A percentile compares a stretch with the other conserved stretches of the same genome.
Evolutionary conservation across 2,797 vertebrate species (phyloP).

Genomic region (Danio kyathit): DNA sequence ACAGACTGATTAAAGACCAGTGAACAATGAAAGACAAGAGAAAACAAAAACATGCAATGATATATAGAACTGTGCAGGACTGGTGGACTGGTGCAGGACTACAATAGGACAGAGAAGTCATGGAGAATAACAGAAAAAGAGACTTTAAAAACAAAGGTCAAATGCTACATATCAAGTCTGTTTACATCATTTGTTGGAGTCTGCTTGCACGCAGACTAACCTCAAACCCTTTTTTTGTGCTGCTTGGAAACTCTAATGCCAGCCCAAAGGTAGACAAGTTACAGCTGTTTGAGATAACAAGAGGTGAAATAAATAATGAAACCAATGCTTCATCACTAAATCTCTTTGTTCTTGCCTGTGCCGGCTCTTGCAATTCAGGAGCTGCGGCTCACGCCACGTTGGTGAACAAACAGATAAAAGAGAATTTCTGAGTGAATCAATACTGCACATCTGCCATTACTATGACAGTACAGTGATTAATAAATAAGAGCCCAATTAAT

Average conservation of each 20-base stretch:
- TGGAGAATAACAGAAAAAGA: not conserved
- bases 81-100: not conserved
- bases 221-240: conserved; percentile 8
- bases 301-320: conserved; percentile 52
- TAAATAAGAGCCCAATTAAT: conserved; percentile 24
- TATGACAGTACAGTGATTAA: conserved; percentile 1
- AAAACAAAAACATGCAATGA: not conserved
- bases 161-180: conserved; percentile 24
- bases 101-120: not conserved
- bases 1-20: not conserved
- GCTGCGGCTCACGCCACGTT: not conserved
- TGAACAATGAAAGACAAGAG: not conserved
- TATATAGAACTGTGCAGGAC: too few species aligned
- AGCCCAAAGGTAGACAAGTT: conserved; percentile 31
- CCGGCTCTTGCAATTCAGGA: conserved; percentile 25
- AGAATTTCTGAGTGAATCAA: conserved; percentile 28
- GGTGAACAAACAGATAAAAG: conserved; percentile 34
- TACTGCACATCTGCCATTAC: conserved; percentile 21
- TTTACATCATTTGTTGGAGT: conserved; percentile 18
- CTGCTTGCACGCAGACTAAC: not conserved
- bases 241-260: not conserved
- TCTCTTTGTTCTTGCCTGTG: conserved; percentile 50
- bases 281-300: conserved; percentile 45
- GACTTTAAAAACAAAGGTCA: conserved; percentile 34
- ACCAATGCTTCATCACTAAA: conserved; percentile 38